A percentile compares a stretch with the other conserved stretches of the same genome.
These are phyloP conservation scores for Geopemphigus sp. DNA, from an alignment of 1,140 invertebrate species.

Conservation along the genomic window DNA sequence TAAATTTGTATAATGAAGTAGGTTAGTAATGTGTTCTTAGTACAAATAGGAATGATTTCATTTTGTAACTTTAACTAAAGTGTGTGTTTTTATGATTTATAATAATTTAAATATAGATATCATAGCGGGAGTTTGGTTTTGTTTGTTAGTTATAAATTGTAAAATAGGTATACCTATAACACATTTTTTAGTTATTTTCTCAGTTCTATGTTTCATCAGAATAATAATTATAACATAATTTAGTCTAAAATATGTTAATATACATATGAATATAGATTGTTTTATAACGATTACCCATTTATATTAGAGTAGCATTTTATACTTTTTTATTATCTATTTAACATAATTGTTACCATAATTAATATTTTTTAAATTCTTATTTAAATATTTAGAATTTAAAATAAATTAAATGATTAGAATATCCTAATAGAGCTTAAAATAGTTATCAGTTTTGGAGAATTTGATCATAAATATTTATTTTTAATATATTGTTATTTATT, in stretches of 20 bases:
- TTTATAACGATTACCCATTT: not conserved
- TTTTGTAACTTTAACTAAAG: not conserved
- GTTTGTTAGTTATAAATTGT: not conserved
- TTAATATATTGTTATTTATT: too few relatives aligned
- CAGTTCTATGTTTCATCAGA: not conserved
- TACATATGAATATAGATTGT: not conserved
- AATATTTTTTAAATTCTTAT: not conserved
- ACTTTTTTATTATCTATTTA: not conserved
- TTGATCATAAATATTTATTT: too few relatives aligned
- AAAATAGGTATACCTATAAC: not conserved
- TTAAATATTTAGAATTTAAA: not conserved
- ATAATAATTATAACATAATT: not conserved
- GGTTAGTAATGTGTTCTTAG: not conserved
- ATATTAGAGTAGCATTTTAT: not conserved
- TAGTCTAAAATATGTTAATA: not conserved
- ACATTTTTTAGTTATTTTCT: not conserved
- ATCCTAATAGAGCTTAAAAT: too few relatives aligned
- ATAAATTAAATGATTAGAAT: too few relatives aligned
- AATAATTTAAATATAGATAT: not conserved
- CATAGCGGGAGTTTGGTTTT: not conserved
- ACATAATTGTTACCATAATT: not conserved
- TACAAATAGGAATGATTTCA: not conserved
- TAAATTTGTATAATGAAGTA: not conserved
- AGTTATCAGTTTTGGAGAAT: too few relatives aligned
- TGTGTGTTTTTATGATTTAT: too few relatives aligned